phyloP scores from a whole-genome alignment of 2,797 vertebrate genomes.

The Myotis pilosus region DNA sequence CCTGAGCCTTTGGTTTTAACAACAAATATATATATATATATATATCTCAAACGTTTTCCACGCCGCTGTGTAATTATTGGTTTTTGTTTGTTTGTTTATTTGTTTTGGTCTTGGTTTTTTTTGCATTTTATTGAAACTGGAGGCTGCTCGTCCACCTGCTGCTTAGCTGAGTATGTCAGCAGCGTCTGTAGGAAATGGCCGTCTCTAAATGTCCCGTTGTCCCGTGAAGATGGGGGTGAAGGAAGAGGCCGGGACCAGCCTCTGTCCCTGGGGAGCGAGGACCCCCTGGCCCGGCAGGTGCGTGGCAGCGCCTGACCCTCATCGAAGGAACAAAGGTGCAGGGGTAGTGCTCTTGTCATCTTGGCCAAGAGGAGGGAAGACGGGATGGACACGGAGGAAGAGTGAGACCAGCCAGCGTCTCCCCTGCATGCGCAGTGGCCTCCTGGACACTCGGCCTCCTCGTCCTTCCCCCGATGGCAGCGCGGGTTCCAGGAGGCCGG shows the following conservation, averaged over 20 bases:
- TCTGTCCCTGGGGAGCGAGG: background rate
- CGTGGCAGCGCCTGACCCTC: constrained; percentile 39
- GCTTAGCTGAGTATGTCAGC: background rate
- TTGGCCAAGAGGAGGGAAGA: background rate
- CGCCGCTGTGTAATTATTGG: background rate
- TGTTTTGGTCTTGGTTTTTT: too few species aligned
- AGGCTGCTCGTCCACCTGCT: background rate
- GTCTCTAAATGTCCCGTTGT: background rate
- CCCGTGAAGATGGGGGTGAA: background rate
- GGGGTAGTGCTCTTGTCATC: constrained; percentile 44
- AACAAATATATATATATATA: background rate
- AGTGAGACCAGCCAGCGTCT: background rate
- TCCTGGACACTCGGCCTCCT: constrained; percentile 19
- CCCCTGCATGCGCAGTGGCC: constrained; percentile 21
- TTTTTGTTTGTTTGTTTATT: too few species aligned
- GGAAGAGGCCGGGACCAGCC: background rate
- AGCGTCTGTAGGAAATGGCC: background rate
- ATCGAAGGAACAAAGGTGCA: constrained; percentile 52
- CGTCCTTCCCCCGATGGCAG: constrained; percentile 62
- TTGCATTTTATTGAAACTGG: background rate
- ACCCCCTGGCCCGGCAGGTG: background rate
- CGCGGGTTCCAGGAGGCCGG: constrained; percentile 64
- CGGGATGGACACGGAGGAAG: background rate
- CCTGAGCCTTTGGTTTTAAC: background rate
- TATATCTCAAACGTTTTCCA: background rate